Percentiles rank a stretch among this genome's conserved stretches.
phyloP scores from a whole-genome alignment of 2,113 vertebrate species.

The Gambusia affinis region DNA sequence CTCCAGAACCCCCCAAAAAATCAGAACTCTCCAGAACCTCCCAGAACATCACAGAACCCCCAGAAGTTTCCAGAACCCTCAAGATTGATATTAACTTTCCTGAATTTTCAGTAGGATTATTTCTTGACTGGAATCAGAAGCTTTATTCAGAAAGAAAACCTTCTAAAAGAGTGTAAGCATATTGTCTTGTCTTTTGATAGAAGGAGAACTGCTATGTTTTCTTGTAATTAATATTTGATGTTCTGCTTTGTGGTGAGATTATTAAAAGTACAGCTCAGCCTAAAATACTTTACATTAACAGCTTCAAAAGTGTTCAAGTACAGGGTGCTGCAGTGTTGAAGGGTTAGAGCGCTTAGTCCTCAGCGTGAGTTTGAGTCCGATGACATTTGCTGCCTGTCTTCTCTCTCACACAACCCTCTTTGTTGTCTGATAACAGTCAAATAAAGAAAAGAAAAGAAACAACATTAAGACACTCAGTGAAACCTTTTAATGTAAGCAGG shows the following conservation, averaged over 20 bases:
- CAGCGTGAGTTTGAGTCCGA: rapidly evolving
- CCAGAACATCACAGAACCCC: conserved; percentile 17
- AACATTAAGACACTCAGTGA: background rate
- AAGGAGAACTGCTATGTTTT: background rate
- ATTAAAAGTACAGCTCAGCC: background rate
- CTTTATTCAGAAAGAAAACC: too few relatives aligned
- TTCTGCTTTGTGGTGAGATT: background rate
- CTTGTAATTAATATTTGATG: background rate
- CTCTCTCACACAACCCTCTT: too few relatives aligned
- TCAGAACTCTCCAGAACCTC: background rate
- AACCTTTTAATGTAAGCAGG: background rate
- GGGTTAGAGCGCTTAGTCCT: too few relatives aligned
- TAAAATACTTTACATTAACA: background rate
- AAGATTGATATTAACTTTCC: too few relatives aligned
- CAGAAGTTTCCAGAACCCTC: conserved; percentile 13
- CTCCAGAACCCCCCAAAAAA: conserved; percentile 18
- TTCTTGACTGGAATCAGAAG: too few relatives aligned
- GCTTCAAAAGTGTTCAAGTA: background rate
- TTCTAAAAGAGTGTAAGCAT: too few relatives aligned
- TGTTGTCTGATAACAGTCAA: too few relatives aligned
- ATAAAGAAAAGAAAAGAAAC: too few relatives aligned
- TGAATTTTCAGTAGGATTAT: too few relatives aligned
- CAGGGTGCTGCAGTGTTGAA: too few relatives aligned
- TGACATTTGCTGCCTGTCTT: too few relatives aligned
- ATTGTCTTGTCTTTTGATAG: too few relatives aligned